Evolutionary conservation across 2,113 vertebrate genomes (phyloP), one percentile per base, ranked within the genome.

Genomic region (Riparia riparia): DNA sequence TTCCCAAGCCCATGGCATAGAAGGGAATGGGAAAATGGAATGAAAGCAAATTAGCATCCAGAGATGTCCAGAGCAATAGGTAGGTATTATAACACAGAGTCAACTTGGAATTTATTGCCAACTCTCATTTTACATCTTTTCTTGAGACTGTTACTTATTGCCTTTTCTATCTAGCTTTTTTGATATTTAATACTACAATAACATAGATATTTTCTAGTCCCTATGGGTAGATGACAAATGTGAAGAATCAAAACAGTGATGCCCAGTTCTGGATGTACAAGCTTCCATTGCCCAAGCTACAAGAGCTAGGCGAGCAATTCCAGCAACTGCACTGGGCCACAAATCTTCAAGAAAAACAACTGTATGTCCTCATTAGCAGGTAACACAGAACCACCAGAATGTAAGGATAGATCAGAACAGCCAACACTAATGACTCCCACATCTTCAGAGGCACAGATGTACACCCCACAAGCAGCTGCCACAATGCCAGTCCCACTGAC

Each of bases 401-500:
- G 44, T 12, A 17, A 11, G 20, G 17, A 37, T 6, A 54, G 47
- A 49, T 22, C 9, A 51, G 37, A 64, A 69, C 4, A 57, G 37
- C 18, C 37, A 21, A 22, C 18, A 14, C 17, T 11, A 66, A 72
- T 17, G 41, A 50, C 6, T 6, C 17, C 26, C 26, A 22, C 4
- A 7, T 13, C 17, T 50, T 15, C 13, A 15, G 47, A 44, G 14
- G 39, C 16, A 34, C 32, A 39, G 12, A 10, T 3, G 5, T 7
- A 17, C 4, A 2, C 5, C 7, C 42, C 2, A 1, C 41, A 25
- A 17, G 47, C 39, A 79, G 60, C 47, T 68, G 37, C 13, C 51
- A 47, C 34, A 31, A 12, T n/a, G 22, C 28, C 26, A 24, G 42
- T 42, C 42, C 8, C 2, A 0, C 31, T 1, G 2, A 26, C 37